phyloP scores from a whole-genome alignment of 2,888 invertebrate genomes.

The Leptogaster cylindrica region DNA sequence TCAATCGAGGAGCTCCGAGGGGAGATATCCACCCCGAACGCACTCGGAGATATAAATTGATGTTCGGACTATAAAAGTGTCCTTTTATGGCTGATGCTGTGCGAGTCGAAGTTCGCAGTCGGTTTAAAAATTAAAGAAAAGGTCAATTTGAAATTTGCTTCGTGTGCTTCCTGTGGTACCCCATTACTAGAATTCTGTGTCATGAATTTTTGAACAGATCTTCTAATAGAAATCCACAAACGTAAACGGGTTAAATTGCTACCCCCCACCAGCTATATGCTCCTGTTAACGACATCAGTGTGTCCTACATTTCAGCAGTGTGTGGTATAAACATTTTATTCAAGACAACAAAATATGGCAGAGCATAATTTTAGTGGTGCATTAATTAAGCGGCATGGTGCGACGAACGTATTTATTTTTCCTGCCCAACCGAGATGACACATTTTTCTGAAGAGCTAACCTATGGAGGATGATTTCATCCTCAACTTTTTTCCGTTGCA shows the following conservation, averaged over 20 bases:
- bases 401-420: too few species aligned
- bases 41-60: constrained; percentile 31
- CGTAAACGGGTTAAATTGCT: constrained; percentile 22
- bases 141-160: constrained; percentile 33
- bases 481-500: too few species aligned
- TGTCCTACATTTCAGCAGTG: too few species aligned
- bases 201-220: constrained; percentile 11
- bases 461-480: too few species aligned
- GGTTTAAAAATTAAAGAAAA: constrained; percentile 31
- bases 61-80: constrained; percentile 24
- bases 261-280: too few species aligned
- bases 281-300: too few species aligned
- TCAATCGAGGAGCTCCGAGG: constrained; percentile 23
- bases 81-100: constrained; percentile 19
- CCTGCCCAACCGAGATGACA: too few species aligned
- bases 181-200: constrained; percentile 7
- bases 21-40: constrained; percentile 23
- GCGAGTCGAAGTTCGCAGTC: constrained; percentile 4
- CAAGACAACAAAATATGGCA: too few species aligned
- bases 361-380: too few species aligned
- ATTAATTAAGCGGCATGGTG: too few species aligned
- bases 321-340: too few species aligned
- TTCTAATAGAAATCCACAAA: constrained; percentile 28
- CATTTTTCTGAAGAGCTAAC: too few species aligned
- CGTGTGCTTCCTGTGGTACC: constrained; percentile 17